phyloP scores from a whole-genome alignment of 2,797 vertebrate species.

The Sebastes miniatus region DNA sequence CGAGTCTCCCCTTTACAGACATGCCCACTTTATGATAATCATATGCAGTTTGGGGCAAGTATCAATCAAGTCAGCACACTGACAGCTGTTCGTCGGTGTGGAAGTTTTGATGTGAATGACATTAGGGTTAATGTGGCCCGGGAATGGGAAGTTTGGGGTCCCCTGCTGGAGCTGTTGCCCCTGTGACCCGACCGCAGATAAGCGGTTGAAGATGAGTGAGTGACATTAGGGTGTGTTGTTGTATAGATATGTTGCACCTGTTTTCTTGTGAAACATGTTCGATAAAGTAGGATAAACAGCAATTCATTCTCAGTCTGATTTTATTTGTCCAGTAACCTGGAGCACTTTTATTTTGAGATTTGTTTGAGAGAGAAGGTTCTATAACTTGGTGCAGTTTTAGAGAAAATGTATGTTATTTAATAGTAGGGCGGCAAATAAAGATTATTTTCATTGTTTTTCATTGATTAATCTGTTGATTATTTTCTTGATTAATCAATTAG shows the following conservation, averaged over 20 bases:
- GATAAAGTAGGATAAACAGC: not conserved
- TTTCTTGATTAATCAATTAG: no score
- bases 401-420: not conserved
- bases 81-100: not conserved
- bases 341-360: not conserved
- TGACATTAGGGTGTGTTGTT: not conserved
- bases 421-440: no score
- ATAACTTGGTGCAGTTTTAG: not conserved
- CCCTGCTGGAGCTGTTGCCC: no score
- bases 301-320: not conserved
- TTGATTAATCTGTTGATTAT: no score
- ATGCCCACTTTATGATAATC: no score
- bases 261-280: not conserved
- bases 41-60: no score
- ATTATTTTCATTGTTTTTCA: no score
- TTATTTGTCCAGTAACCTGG: no score
- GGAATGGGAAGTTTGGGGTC: no score
- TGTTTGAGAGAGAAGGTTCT: not conserved
- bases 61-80: rapidly evolving
- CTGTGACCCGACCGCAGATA: no score
- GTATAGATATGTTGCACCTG: not conserved
- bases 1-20: no score
- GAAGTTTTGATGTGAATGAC: not conserved
- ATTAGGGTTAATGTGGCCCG: not conserved
- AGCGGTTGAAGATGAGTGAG: no score